Evolutionary conservation across 2,888 invertebrate genomes (phyloP).

Genomic region (Ditylenchus weischeri): DNA sequence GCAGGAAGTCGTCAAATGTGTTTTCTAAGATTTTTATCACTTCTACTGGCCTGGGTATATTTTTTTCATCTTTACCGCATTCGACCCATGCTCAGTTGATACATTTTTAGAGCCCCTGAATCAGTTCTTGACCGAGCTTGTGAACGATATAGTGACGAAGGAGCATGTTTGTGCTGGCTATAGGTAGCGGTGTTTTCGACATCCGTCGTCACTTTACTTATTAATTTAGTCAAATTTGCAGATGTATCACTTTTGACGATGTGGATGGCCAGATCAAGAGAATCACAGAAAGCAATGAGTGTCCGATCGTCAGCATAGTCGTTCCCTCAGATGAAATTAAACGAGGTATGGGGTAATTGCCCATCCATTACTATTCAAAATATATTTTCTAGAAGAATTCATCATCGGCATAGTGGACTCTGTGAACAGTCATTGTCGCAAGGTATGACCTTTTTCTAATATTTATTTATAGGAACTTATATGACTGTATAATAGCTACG

Average conservation of each 20-base stretch:
- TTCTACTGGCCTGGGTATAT: conserved; percentile 2
- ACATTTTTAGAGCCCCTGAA: conserved; percentile 8
- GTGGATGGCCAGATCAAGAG: conserved; percentile 1
- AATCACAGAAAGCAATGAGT: conserved; percentile 8
- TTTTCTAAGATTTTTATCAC: conserved; percentile 9
- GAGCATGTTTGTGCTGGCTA: not conserved
- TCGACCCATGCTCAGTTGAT: too few relatives aligned
- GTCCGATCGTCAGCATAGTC: conserved; percentile 4
- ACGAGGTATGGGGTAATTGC: conserved; percentile 8
- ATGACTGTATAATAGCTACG: not conserved
- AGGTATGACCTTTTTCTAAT: not conserved
- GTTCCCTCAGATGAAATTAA: conserved; percentile 6
- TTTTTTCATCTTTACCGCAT: not conserved
- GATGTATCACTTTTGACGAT: conserved; percentile 8
- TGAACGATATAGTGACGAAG: conserved; percentile 10
- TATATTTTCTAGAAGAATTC: conserved; percentile 9
- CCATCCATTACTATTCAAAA: not conserved
- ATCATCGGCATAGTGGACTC: conserved; percentile 2
- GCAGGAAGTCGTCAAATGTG: not conserved
- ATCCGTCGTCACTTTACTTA: conserved; percentile 3
- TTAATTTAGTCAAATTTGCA: too few relatives aligned
- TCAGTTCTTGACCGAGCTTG: conserved; percentile 8
- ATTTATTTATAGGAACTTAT: not conserved
- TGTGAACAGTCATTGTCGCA: not conserved
- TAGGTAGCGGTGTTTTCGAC: not conserved